Evolutionary conservation across 2,113 vertebrate genomes (phyloP), one percentile per base, ranked within the genome.

Genomic region (Gorsachius goisagi): DNA sequence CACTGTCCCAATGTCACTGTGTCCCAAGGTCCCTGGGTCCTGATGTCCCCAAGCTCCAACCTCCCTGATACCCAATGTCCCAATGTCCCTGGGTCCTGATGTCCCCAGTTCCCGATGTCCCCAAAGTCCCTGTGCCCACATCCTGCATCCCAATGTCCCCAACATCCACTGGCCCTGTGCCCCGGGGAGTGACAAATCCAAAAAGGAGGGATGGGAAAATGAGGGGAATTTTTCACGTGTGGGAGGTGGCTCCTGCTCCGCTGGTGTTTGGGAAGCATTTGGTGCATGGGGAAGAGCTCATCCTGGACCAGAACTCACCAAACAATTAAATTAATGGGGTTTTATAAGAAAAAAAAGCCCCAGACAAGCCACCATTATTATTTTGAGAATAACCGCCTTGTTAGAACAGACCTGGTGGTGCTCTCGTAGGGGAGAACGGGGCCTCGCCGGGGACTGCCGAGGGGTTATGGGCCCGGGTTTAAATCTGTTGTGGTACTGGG

Each of bases 401-500:
- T 15, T 33, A 9, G 47, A 21, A 14, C 5, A 3, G 76, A n/a
- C 15, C 55, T 2, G 1, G 30, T 9, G 22, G 10, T 12, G 32
- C 4, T 12, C 18, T 44, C 2, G 0, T 11, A 3, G 6, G 30
- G 28, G 74, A 20, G 39, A n/a, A 10, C 8, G 17, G 71, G 14
- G 68, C 35, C 15, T n/a, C 12, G 7, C 45, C 16, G 6, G 33
- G 12, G 39, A 35, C 27, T 26, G 9, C 12, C 9, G 12, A 37
- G 3, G 24, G 47, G 35, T 15, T 21, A 47, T 8, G 26, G 50
- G 7, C 26, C 24, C 7, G 33, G 33, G 17, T 21, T 28, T 53
- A 20, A 53, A 33, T 6, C 20, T 19, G 1, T 17, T 12, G 3
- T 15, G 39, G 4, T 37, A 4, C 2, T 6, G 44, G 28, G 41